Percentiles rank a stretch among this genome's conserved stretches.
phyloP scores from a whole-genome alignment of 2,888 invertebrate species.

The Timema cristinae region DNA sequence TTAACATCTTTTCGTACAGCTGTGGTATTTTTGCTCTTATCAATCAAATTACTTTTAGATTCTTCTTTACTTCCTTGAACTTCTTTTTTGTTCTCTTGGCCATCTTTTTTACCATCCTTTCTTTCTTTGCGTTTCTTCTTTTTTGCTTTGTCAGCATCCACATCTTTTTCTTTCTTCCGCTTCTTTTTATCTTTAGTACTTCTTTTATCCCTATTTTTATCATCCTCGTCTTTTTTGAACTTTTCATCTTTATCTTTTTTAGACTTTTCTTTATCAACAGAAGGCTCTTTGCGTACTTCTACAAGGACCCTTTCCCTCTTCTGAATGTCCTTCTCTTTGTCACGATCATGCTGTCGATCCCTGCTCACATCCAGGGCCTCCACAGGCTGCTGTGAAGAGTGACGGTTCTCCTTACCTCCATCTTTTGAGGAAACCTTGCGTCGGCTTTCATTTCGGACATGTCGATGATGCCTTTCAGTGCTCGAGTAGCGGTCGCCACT shows the following conservation, averaged over 20 bases:
- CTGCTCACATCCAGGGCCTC: constrained; percentile 20
- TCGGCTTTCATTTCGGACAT: constrained; percentile 21
- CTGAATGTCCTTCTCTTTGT: constrained; percentile 20
- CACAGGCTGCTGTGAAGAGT: constrained; percentile 21
- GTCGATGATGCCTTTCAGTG: constrained; percentile 21
- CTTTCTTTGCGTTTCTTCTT: constrained; percentile 41
- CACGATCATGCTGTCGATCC: constrained; percentile 18
- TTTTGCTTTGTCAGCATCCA: constrained; percentile 42
- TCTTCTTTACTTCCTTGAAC: constrained; percentile 45
- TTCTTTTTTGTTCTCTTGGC: constrained; percentile 44
- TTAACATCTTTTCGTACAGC: constrained; percentile 15
- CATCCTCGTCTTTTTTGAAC: constrained; percentile 42
- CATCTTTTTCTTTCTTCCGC: constrained; percentile 45
- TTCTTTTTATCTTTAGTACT: constrained; percentile 45
- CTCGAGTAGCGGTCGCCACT: constrained; percentile 21
- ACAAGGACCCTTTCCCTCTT: constrained; percentile 25
- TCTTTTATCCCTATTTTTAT: constrained; percentile 44
- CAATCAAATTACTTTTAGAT: constrained; percentile 39
- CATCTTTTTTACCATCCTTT: constrained; percentile 41
- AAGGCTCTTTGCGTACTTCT: constrained; percentile 27
- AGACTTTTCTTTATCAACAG: constrained; percentile 42
- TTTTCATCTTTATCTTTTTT: constrained; percentile 46
- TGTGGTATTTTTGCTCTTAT: constrained; percentile 12
- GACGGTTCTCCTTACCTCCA: constrained; percentile 23
- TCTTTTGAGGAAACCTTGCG: constrained; percentile 12